Evolutionary conservation across 2,888 invertebrate genomes (phyloP), one percentile per base, ranked within the genome.

Genomic region (Tricholauxania praeusta): DNA sequence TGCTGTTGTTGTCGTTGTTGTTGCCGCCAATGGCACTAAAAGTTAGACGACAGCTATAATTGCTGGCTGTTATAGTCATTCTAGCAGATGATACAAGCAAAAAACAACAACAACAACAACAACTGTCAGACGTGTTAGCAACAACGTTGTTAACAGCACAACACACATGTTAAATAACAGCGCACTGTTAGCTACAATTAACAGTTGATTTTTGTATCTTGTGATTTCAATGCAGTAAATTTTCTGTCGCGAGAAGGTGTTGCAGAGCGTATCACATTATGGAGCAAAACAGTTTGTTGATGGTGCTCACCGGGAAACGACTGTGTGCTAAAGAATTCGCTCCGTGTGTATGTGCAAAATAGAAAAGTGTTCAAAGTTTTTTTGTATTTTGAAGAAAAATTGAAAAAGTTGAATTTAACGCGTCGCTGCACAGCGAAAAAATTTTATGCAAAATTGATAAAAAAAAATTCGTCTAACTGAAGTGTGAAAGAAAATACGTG

Each of bases 291-390:
- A 76, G 76, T 76, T 66, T 63, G 70, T 69, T 49, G 51, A 65
- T 74, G 76, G 76, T 76, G 76, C 76, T 76, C 74, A 71, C 71
- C 73, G 65, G 48, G 69, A 66, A 32, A 48, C 48, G 67, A 49
- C 14, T 49, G 51, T 19, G 49, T 15, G 22, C 14, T 22, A 64
- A 49, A 28, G 28, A 49, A 39, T 32, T n/a, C 17, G 47, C 19
- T 48, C 12, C 19, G 22, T 59, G 57, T 39, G 59, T 28, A 28
- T 28, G 28, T 17, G 28, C 28, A 22, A 17, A 59, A 59, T 19
- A 59, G 22, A 59, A 28, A 59, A 59, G 59, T 22, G 28, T 28
- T 28, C 28, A 28, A 28, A 28, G 28, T 28, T 28, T 28, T 28
- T 28, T 28, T 28, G 59, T 15, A 28, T 15, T 15, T 55, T 10